phyloP scores from a whole-genome alignment of 2,797 vertebrate species.

The Alfaro cultratus region DNA sequence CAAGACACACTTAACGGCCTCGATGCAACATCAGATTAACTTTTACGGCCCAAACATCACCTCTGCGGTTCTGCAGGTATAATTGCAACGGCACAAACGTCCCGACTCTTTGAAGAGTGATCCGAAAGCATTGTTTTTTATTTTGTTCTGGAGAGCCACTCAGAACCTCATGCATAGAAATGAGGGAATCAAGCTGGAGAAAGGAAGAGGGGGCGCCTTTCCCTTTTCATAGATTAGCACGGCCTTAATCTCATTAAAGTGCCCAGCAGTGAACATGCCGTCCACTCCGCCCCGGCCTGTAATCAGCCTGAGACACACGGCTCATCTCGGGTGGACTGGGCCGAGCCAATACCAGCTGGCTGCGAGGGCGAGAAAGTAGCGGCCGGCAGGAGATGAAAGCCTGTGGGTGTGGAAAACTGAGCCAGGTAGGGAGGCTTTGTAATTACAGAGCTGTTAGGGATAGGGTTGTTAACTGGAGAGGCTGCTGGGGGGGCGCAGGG shows the following conservation, averaged over 20 bases:
- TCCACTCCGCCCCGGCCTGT: conserved; percentile 76
- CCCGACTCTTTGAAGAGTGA: conserved; percentile 73
- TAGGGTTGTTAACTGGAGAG: conserved; percentile 94
- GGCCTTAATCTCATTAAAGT: conserved; percentile 84
- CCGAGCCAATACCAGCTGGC: conserved; percentile 66
- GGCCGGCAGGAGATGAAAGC: conserved; percentile 74
- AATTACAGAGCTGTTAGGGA: conserved; percentile 93
- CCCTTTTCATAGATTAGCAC: conserved; percentile 82
- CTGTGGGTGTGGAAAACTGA: conserved; percentile 70
- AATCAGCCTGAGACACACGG: conserved; percentile 79
- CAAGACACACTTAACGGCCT: conserved; percentile 20
- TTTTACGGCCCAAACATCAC: conserved; percentile 44
- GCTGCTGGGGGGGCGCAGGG: conserved; percentile 60
- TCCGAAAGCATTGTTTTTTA: conserved; percentile 67
- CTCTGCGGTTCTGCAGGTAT: conserved; percentile 38
- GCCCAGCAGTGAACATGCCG: conserved; percentile 76
- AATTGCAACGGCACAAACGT: conserved; percentile 78
- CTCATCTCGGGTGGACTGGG: conserved; percentile 75
- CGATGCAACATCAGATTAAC: conserved; percentile 43
- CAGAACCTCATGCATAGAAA: conserved; percentile 68
- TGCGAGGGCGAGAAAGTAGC: conserved; percentile 46
- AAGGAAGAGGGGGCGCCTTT: conserved; percentile 59
- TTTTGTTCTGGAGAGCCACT: conserved; percentile 54
- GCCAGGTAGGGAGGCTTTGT: conserved; percentile 83
- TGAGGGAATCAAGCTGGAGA: conserved; percentile 58